Evolutionary conservation across 1,140 invertebrate genomes (phyloP), one percentile per base, ranked within the genome.

Genomic region (Plutomurus gul): DNA sequence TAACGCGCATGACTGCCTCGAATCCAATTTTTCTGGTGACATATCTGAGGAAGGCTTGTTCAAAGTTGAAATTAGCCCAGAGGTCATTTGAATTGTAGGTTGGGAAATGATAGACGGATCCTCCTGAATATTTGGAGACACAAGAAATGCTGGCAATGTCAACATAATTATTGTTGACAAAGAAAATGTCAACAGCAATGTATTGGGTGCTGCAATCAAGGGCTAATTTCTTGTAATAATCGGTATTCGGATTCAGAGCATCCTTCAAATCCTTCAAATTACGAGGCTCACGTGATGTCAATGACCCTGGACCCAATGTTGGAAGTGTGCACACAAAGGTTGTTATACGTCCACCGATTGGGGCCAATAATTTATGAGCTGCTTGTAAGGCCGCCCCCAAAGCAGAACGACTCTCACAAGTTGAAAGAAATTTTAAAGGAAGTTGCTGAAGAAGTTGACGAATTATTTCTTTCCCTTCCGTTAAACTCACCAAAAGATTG

Each of bases 211-310:
- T 98, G 86, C 96, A 99, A 85, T 99, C 97, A 6, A 99, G 86
- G 7, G 97, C 96, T 40, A 98, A 87, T 77, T 96, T 92, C 88
- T 99, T 99, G 87, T 99, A 99, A 88, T 99, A 99, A 88, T 99
- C 98, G 13, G 95, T 99, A 0, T 94, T 94, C 20, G 97, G 97
- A 87, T 95, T 96, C 73, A 99, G 88, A 49, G 93, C 75, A 11
- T 73, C 20, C 13, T 43, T 91, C 16, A 84, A 22, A 7, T 84
- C 79, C 27, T 82, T 82, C 5, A 78, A 22, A 36, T 74, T 78
- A 51, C 75, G 82, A 25, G 43, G 93, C 88, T 98, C 96, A 87
- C 94, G 90, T 10, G 91, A 86, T 79, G 93, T 92, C 76, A 99
- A 87, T 10, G 92, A 90, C 18, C 97, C 97, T 4, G 95, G 94